Evolutionary conservation across 1,140 invertebrate species (phyloP).

Genomic region (Drosophila sproati): DNA sequence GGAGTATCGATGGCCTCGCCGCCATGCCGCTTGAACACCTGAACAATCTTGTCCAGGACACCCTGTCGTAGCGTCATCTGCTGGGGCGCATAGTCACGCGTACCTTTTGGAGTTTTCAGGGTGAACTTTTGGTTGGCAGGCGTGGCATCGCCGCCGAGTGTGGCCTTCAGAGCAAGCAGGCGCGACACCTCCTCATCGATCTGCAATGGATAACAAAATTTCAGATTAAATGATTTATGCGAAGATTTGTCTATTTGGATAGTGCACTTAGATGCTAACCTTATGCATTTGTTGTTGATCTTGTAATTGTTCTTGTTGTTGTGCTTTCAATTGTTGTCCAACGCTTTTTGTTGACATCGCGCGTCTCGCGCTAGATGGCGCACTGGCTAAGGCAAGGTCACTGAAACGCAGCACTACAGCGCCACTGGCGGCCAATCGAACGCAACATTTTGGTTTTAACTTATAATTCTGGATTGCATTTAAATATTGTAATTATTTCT

Average conservation of each 20-base stretch:
- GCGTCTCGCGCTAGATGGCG: constrained; percentile 57
- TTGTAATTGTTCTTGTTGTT: constrained; percentile 57
- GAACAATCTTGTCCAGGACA: constrained; percentile 95
- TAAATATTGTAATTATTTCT: constrained; percentile 57
- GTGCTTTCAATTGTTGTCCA: constrained; percentile 54
- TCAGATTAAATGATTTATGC: constrained; percentile 3
- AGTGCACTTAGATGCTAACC: constrained; percentile 79
- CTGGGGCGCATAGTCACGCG: constrained; percentile 96
- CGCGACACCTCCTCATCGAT: constrained; percentile 93
- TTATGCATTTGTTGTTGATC: constrained; percentile 78
- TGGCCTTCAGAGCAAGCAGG: constrained; percentile 91
- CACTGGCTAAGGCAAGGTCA: constrained; percentile 56
- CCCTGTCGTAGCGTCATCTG: constrained; percentile 97
- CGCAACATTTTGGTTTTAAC: constrained; percentile 73
- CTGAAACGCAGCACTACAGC: constrained; percentile 80
- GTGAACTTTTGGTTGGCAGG: constrained; percentile 89
- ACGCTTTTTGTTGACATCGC: constrained; percentile 50
- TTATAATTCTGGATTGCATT: constrained; percentile 10
- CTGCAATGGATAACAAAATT: constrained; percentile 85
- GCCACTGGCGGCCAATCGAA: constrained; percentile 82
- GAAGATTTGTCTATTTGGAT: constrained; percentile 2
- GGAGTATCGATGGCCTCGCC: constrained; percentile 99
- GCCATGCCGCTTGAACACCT: constrained; percentile 98
- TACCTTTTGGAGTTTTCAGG: constrained; percentile 97
- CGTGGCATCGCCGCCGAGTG: constrained; percentile 87